phyloP scores from a whole-genome alignment of 2,797 vertebrate species.

The Arnoldichthys spilopterus region DNA sequence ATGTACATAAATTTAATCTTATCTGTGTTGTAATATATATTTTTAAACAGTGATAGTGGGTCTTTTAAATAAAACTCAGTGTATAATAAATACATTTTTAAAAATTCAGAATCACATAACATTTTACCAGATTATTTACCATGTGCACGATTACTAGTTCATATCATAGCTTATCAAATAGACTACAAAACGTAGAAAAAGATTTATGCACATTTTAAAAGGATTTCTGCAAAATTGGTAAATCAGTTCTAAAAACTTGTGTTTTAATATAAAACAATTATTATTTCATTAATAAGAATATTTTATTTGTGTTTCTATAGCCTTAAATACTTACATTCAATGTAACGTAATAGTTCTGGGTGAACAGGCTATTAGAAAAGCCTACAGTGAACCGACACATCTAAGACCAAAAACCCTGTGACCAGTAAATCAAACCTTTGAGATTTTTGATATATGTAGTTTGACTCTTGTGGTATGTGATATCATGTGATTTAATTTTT shows the following conservation, averaged over 20 bases:
- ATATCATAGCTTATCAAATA: conserved; percentile 35
- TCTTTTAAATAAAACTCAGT: conserved; percentile 32
- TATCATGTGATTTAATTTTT: background rate
- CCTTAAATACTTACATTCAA: conserved; percentile 34
- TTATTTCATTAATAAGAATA: conserved; percentile 20
- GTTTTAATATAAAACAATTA: conserved; percentile 82
- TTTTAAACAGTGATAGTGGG: conserved; percentile 7
- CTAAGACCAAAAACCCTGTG: background rate
- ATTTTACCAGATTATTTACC: background rate
- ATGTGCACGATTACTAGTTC: conserved; percentile 9
- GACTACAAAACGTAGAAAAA: background rate
- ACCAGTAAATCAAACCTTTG: background rate
- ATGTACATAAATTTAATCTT: conserved; percentile 6
- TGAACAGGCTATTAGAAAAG: background rate
- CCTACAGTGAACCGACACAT: background rate
- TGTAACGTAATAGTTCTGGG: background rate
- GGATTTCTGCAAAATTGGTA: conserved; percentile 20
- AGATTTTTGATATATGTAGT: background rate
- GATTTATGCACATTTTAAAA: conserved; percentile 30
- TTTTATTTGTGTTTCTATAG: conserved; percentile 11
- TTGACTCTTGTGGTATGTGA: background rate
- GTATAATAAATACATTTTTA: conserved; percentile 66
- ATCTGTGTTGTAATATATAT: background rate
- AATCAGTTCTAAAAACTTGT: conserved; percentile 43
- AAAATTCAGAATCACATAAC: background rate